A percentile compares a stretch with the other conserved stretches of the same genome.
Evolutionary conservation across 2,797 vertebrate species (phyloP).

Genomic region (Gila robusta): DNA sequence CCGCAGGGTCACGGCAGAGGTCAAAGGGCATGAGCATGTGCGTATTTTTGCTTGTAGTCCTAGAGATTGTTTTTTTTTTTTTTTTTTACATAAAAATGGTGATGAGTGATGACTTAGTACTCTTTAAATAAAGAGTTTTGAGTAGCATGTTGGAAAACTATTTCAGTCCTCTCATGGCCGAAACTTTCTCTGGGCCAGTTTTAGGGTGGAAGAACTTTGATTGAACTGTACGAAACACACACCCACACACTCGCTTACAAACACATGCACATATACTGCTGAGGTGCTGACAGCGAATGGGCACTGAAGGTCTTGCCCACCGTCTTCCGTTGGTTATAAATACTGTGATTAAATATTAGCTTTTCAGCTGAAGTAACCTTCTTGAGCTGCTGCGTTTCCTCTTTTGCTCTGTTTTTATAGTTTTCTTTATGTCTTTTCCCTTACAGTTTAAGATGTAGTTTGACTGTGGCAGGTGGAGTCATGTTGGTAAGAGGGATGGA

Average conservation of each 20-base stretch:
- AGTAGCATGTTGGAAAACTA: slow-evolving; percentile 7
- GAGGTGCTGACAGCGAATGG: slow-evolving; percentile 60
- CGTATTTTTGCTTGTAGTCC: slow-evolving; percentile 39
- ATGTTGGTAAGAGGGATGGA: slow-evolving; percentile 48
- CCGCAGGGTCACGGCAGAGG: slow-evolving; percentile 51
- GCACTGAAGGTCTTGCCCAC: slow-evolving; percentile 51
- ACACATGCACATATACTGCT: slow-evolving; percentile 35
- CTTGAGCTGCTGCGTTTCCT: slow-evolving; percentile 30
- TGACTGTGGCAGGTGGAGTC: slow-evolving; percentile 27
- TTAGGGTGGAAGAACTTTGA: slow-evolving; percentile 6
- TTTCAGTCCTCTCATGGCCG: neutral
- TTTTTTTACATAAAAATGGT: slow-evolving; percentile 6
- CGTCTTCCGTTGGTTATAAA: slow-evolving; percentile 70
- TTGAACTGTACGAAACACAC: slow-evolving; percentile 42
- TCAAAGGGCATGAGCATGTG: slow-evolving; percentile 49
- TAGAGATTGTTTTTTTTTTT: neutral
- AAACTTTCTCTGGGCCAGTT: slow-evolving; percentile 1
- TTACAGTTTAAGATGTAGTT: neutral
- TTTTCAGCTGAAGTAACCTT: slow-evolving; percentile 58
- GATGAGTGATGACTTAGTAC: neutral
- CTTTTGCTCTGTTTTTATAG: slow-evolving; percentile 11
- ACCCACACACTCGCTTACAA: slow-evolving; percentile 31
- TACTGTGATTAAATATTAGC: slow-evolving; percentile 77
- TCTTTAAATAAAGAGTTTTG: neutral
- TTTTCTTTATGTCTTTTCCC: slow-evolving; percentile 13